phyloP scores from a whole-genome alignment of 2,113 vertebrate species.

The Centropristis striata region DNA sequence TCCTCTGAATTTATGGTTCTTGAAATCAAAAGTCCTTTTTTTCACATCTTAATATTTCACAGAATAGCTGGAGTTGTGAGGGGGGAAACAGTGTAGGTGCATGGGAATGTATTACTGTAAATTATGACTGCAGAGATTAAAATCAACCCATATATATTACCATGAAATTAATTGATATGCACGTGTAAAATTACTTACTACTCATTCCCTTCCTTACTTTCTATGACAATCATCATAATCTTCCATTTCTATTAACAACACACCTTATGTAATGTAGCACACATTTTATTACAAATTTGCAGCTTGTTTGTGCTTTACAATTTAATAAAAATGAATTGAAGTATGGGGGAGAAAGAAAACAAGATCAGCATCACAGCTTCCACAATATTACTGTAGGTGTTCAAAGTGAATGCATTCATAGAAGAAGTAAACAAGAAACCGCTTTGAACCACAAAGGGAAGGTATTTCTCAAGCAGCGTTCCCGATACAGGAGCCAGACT shows the following conservation, averaged over 20 bases:
- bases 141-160: slow-evolving; percentile 41
- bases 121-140: slow-evolving; percentile 64
- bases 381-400: slow-evolving; percentile 34
- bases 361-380: slow-evolving; percentile 37
- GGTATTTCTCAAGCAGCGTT: slow-evolving; percentile 40
- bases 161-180: slow-evolving; percentile 42
- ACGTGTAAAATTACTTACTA: slow-evolving; percentile 38
- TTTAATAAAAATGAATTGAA: slow-evolving; percentile 37
- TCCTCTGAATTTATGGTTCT: slow-evolving; percentile 67
- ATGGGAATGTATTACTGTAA: slow-evolving; percentile 61
- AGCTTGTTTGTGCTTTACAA: slow-evolving; percentile 34
- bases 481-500: slow-evolving; percentile 22
- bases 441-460: slow-evolving; percentile 47
- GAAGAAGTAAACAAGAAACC: slow-evolving; percentile 38
- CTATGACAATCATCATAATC: slow-evolving; percentile 31
- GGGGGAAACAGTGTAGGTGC: slow-evolving; percentile 37
- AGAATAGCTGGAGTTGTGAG: slow-evolving; percentile 40
- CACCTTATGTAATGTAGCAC: slow-evolving; percentile 7
- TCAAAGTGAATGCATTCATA: slow-evolving; percentile 48
- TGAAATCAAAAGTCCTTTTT: slow-evolving; percentile 61
- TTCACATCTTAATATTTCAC: slow-evolving; percentile 58
- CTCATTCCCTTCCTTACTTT: not conserved
- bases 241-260: slow-evolving; percentile 60
- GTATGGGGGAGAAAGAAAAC: slow-evolving; percentile 18
- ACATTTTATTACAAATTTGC: slow-evolving; percentile 56